These are phyloP conservation scores for Cremastinae sp. DNA, from an alignment of 2,888 invertebrate genomes.

Conservation along the genomic window DNA sequence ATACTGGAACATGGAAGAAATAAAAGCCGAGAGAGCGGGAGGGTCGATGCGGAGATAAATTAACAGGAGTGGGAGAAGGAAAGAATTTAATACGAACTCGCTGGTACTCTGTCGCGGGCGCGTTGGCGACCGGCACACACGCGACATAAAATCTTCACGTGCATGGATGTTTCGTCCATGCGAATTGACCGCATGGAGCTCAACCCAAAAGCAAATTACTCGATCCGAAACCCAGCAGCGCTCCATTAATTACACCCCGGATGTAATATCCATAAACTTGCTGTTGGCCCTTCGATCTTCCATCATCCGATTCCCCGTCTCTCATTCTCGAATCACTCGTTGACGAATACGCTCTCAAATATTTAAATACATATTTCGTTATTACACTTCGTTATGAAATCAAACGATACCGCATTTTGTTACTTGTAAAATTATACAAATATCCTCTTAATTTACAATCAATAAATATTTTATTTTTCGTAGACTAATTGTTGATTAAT, in stretches of 20 bases:
- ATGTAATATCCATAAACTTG: slow-evolving; percentile 50
- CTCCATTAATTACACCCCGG: slow-evolving; percentile 45
- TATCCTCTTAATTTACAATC: no score
- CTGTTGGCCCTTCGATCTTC: slow-evolving; percentile 37
- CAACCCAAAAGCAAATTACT: slow-evolving; percentile 21
- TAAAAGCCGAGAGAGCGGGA: slow-evolving; percentile 16
- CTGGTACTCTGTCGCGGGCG: background rate
- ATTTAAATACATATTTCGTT: no score
- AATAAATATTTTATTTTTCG: no score
- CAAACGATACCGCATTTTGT: no score
- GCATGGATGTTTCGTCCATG: slow-evolving; percentile 41
- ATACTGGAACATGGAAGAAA: background rate
- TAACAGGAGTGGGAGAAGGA: slow-evolving; percentile 38
- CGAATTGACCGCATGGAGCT: slow-evolving; percentile 35
- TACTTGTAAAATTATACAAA: no score
- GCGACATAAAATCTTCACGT: slow-evolving; percentile 53
- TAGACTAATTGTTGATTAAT: no score
- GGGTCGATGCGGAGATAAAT: slow-evolving; percentile 40
- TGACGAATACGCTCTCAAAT: background rate
- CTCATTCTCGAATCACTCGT: background rate
- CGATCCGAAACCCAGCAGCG: slow-evolving; percentile 25
- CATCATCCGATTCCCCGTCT: background rate
- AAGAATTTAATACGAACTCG: slow-evolving; percentile 43
- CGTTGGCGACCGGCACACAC: slow-evolving; percentile 17
- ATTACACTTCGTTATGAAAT: no score